A percentile compares a stretch with the other conserved stretches of the same genome.
Conservation (phyloP, 2,797 vertebrate genomes). For the Anolis apletophallus region DNA sequence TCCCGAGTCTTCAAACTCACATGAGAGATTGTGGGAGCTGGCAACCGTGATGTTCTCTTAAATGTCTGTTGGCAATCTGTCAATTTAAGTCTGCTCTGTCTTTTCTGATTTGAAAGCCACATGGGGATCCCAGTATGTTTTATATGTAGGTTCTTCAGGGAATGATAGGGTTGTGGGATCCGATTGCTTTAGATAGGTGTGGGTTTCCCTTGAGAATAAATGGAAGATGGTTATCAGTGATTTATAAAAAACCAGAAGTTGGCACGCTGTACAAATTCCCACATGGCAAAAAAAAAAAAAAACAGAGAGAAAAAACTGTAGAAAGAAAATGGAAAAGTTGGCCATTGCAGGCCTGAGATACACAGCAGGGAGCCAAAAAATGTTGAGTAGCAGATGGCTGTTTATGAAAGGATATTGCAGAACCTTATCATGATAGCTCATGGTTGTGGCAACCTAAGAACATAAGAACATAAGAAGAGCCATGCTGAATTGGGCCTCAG, state of each 20-base stretch:
- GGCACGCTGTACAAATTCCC: neutral
- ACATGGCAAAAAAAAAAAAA: neutral
- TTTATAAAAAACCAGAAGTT: constrained; percentile 7
- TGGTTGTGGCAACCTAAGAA: neutral
- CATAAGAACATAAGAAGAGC: no score
- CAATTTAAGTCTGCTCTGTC: neutral
- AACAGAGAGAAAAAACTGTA: neutral
- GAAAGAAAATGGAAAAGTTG: neutral
- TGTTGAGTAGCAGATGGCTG: neutral
- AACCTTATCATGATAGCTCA: neutral
- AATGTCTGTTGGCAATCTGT: neutral
- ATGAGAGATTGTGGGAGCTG: neutral
- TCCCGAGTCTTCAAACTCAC: neutral
- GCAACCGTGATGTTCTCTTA: neutral
- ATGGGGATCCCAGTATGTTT: neutral
- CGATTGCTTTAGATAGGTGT: constrained; percentile 9
- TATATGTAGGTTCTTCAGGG: constrained; percentile 5
- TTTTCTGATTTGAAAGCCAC: constrained; percentile 23
- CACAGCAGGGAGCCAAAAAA: neutral
- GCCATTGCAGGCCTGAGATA: neutral
- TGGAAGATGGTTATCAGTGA: constrained; percentile 5
- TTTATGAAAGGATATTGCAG: neutral
- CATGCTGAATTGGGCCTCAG: no score
- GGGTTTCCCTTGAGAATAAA: constrained; percentile 28
- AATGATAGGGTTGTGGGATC: neutral